These are phyloP conservation scores for Phlogophora meticulosa DNA, from an alignment of 2,888 invertebrate genomes.

Conservation along the genomic window DNA sequence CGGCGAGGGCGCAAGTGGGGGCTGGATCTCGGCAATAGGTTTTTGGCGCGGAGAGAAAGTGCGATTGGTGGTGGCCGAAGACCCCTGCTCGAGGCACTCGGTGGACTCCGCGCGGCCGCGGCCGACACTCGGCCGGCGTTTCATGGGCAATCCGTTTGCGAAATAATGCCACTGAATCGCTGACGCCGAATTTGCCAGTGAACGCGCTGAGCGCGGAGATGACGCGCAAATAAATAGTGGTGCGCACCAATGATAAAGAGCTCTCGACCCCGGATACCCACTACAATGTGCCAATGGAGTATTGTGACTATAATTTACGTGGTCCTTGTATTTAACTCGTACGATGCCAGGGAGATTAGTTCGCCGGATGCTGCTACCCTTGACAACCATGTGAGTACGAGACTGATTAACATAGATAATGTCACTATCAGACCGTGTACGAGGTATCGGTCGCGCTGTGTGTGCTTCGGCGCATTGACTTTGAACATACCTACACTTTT, in stretches of 20 bases:
- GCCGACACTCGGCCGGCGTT: constrained; percentile 87
- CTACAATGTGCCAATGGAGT: constrained; percentile 89
- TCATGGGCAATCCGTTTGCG: constrained; percentile 81
- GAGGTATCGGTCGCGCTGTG: constrained; percentile 71
- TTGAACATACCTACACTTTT: constrained; percentile 83
- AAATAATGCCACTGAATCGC: constrained; percentile 86
- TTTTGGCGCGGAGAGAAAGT: constrained; percentile 88
- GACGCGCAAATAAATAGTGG: constrained; percentile 87
- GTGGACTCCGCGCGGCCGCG: constrained; percentile 86
- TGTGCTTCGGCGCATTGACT: constrained; percentile 80
- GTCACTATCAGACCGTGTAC: constrained; percentile 31
- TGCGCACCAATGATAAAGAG: constrained; percentile 73
- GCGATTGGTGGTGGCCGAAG: constrained; percentile 86
- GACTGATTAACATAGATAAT: constrained; percentile 28
- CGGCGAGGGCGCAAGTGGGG: constrained; percentile 64
- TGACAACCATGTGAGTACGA: constrained; percentile 84
- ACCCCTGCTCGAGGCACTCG: constrained; percentile 80
- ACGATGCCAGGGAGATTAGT: constrained; percentile 78
- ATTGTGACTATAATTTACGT: constrained; percentile 85
- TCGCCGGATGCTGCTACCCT: constrained; percentile 74
- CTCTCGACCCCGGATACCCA: constrained; percentile 74
- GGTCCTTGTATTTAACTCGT: constrained; percentile 76
- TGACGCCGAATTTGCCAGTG: constrained; percentile 83
- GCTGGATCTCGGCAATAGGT: constrained; percentile 69
- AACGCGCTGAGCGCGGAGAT: constrained; percentile 83